phyloP scores from a whole-genome alignment of 2,797 vertebrate genomes.

The Tadarida brasiliensis region DNA sequence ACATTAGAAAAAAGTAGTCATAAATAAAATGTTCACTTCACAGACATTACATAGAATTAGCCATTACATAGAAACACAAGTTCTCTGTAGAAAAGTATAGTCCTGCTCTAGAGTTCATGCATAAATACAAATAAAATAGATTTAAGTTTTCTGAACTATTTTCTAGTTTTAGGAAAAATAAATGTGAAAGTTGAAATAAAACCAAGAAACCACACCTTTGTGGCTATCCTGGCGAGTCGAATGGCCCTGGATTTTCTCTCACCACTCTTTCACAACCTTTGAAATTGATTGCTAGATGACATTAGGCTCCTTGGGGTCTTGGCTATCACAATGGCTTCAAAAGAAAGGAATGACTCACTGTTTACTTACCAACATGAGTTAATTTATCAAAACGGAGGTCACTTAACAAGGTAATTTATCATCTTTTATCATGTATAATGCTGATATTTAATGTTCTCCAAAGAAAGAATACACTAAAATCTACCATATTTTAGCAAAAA shows the following conservation, averaged over 20 bases:
- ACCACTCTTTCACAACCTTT: not conserved
- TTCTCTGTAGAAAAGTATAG: not conserved
- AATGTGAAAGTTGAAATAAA: constrained; percentile 3
- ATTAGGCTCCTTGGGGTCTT: not conserved
- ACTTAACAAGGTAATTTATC: constrained; percentile 62
- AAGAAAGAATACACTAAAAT: constrained; percentile 68
- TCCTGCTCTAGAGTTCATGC: not conserved
- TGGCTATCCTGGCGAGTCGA: not conserved
- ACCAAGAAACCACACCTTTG: not conserved
- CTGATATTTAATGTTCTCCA: constrained; percentile 48
- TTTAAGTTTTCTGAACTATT: not conserved
- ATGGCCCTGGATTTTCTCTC: not conserved
- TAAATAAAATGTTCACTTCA: not conserved
- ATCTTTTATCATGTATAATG: not conserved
- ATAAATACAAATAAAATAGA: not conserved
- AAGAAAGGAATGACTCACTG: constrained; percentile 53
- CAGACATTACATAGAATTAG: not conserved
- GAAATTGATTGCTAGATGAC: not conserved
- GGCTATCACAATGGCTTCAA: constrained; percentile 42
- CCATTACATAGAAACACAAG: not conserved
- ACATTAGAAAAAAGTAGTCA: not conserved
- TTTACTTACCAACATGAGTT: constrained; percentile 52
- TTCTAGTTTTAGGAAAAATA: constrained; percentile 36
- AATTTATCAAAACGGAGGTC: constrained; percentile 63
- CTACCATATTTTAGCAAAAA: constrained; percentile 5